These are phyloP conservation scores for Actenoides hombroni DNA, from an alignment of 2,113 vertebrate species.

Conservation along the genomic window DNA sequence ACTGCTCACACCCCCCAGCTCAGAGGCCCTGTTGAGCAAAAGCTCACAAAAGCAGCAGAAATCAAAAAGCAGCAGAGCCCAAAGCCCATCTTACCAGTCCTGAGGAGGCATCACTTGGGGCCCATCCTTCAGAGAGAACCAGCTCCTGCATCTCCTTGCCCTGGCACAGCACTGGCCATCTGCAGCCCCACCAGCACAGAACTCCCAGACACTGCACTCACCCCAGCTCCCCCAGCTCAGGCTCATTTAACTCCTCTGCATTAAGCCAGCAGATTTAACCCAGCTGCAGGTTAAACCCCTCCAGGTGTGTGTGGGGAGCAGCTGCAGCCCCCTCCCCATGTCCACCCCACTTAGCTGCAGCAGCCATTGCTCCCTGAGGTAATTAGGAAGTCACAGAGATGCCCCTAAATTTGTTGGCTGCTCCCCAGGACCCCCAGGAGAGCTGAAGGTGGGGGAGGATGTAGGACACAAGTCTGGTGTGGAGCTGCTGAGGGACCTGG, in stretches of 20 bases:
- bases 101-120: fast-evolving
- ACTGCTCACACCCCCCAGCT: neutral
- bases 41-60: neutral
- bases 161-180: fast-evolving
- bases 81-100: fast-evolving
- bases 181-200: neutral
- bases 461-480: neutral
- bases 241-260: neutral
- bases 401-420: neutral
- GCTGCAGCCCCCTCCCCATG: fast-evolving
- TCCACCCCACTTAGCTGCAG: neutral
- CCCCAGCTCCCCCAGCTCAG: fast-evolving
- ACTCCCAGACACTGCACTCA: fast-evolving
- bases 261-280: neutral
- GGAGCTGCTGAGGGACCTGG: neutral
- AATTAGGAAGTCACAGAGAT: neutral
- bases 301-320: neutral
- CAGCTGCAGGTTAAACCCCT: neutral
- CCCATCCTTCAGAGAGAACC: neutral
- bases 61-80: neutral
- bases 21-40: neutral
- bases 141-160: neutral
- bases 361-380: fast-evolving
- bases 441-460: neutral
- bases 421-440: neutral